A percentile compares a stretch with the other conserved stretches of the same genome.
Evolutionary conservation across 2,888 invertebrate species (phyloP).

Genomic region (Clivina fossor): DNA sequence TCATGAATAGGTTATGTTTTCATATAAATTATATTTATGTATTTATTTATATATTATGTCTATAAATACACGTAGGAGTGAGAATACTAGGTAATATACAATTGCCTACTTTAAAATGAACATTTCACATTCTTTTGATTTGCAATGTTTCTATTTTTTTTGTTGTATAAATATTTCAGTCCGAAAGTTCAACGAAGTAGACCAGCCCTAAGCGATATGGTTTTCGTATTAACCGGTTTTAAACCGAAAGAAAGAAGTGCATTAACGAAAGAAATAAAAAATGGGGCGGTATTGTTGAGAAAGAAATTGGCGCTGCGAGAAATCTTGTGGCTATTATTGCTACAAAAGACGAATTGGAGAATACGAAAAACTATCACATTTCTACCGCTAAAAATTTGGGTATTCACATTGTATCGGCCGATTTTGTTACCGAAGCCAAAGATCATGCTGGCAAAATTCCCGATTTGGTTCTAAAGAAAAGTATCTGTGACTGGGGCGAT

Average conservation of each 20-base stretch:
- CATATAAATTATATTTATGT: too few relatives aligned
- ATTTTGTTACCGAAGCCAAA: constrained; percentile 69
- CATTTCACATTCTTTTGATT: too few relatives aligned
- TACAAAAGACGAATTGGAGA: constrained; percentile 58
- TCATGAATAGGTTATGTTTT: too few relatives aligned
- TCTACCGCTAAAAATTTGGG: constrained; percentile 64
- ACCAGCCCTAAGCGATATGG: constrained; percentile 75
- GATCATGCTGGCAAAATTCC: constrained; percentile 64
- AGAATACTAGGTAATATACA: too few relatives aligned
- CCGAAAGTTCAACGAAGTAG: constrained; percentile 66
- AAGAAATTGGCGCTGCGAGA: too few relatives aligned
- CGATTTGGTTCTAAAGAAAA: constrained; percentile 68
- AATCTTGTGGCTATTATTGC: constrained; percentile 79
- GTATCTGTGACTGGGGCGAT: constrained; percentile 81
- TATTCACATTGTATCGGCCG: constrained; percentile 79
- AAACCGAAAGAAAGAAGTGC: constrained; percentile 61
- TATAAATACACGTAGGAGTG: too few relatives aligned
- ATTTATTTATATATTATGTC: too few relatives aligned
- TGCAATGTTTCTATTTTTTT: too few relatives aligned
- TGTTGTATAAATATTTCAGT: constrained; percentile 53
- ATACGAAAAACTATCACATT: constrained; percentile 70
- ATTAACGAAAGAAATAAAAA: constrained; percentile 69
- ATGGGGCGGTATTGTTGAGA: constrained; percentile 78
- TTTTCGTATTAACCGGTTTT: constrained; percentile 65
- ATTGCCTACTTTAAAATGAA: too few relatives aligned